Percentiles rank a stretch among this genome's conserved stretches.
Conservation (phyloP, 2,888 invertebrate genomes). For the Pammene aurita region DNA sequence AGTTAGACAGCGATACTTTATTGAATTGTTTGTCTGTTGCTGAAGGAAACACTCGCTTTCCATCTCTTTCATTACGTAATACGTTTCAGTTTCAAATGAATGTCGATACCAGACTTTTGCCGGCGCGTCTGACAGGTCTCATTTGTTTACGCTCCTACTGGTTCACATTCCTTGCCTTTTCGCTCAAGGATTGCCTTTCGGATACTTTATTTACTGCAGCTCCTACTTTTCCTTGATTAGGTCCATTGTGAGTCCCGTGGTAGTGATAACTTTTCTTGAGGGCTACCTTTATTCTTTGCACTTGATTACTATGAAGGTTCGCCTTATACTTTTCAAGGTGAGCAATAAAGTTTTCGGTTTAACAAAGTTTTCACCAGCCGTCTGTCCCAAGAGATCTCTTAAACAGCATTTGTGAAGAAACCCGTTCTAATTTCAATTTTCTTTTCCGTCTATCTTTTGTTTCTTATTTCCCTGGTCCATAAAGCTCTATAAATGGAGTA, state of each 20-base stretch:
- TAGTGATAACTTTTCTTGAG: slow-evolving; percentile 35
- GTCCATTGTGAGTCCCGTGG: slow-evolving; percentile 39
- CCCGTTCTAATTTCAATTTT: neutral
- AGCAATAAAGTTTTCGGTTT: slow-evolving; percentile 11
- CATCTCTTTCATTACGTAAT: slow-evolving; percentile 6
- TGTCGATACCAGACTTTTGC: slow-evolving; percentile 20
- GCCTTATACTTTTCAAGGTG: slow-evolving; percentile 11
- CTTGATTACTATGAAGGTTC: slow-evolving; percentile 31
- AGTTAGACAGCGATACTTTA: slow-evolving; percentile 40
- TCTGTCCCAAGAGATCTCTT: neutral
- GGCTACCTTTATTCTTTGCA: slow-evolving; percentile 29
- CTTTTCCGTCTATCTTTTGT: neutral
- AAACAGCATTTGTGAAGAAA: slow-evolving; percentile 11
- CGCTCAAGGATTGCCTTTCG: slow-evolving; percentile 35
- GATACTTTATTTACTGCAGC: slow-evolving; percentile 41
- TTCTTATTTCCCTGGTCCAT: too few species aligned
- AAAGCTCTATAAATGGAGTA: too few species aligned
- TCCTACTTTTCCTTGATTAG: slow-evolving; percentile 37
- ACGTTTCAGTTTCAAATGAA: slow-evolving; percentile 4
- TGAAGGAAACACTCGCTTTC: slow-evolving; percentile 5
- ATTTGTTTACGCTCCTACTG: slow-evolving; percentile 38
- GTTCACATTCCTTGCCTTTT: slow-evolving; percentile 39
- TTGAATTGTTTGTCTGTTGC: slow-evolving; percentile 36
- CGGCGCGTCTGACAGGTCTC: slow-evolving; percentile 35
- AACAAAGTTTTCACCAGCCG: slow-evolving; percentile 13